Evolutionary conservation across 30 jellyfish, hydroid and myxozoan species (phyloP), one percentile per base, ranked within the genome.

Genomic region (Aurelia aurita): DNA sequence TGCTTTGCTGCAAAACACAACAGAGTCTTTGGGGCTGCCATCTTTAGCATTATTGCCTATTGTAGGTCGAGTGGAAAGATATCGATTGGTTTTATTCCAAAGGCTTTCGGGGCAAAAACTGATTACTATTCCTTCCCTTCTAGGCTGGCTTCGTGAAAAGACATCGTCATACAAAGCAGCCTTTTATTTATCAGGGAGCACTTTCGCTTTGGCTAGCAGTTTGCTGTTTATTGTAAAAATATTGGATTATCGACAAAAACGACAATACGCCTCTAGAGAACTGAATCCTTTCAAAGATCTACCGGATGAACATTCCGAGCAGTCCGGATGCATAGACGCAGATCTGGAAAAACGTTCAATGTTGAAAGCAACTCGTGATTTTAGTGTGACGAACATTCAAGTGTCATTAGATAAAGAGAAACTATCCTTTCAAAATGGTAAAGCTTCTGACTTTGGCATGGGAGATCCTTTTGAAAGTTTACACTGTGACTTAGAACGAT

Each of bases 71-170:
- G n/a, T n/a, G n/a, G n/a, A n/a, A n/a, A n/a, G 51, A 0, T 39
- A 0, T 6, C 16, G 51, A 6, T 31, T 39, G 51, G 51, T 0
- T 39, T 39, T 39, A 39, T 5, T 2, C 51, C 51, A 39, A 6
- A 39, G 51, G 16, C 15, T 39, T 39, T 39, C 51, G 1, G 2
- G 18, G 51, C 51, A 39, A 39, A 39, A 39, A 39, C 9, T 4
- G 12, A 39, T 0, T 7, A 1, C 9, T 9, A 8, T 6, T 8
- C 51, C 16, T 39, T 39, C 51, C 51, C 51, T 39, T 39, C 51
- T 25, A 88, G 96, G 96, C n/a, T 88, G 80, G 75, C 77, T 88
- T 29, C 80, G 88, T 21, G 88, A 82, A 62, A 70, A 69, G 20
- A 68, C 90, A 14, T 55, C 25, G 27, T 44, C 79, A 3, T 88